Percentiles rank a stretch among this genome's conserved stretches.
These are phyloP conservation scores for Agapornis canus DNA, from an alignment of 2,797 vertebrate species.

Conservation along the genomic window DNA sequence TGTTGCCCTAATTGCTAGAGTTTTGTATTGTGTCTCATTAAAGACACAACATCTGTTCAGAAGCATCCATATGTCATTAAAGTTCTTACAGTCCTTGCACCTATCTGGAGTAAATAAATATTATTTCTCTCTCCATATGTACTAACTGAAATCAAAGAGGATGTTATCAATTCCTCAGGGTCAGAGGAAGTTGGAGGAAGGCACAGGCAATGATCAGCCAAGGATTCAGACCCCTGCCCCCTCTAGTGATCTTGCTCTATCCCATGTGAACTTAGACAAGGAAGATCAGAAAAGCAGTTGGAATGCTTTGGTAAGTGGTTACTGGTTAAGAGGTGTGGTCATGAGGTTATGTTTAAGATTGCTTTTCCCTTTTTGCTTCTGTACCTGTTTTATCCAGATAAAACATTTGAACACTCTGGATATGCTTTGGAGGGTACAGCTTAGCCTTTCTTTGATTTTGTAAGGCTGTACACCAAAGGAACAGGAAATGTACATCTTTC, in stretches of 20 bases:
- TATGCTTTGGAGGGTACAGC: not conserved
- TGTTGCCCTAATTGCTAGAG: not conserved
- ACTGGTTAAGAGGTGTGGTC: not conserved
- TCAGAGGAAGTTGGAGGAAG: not conserved
- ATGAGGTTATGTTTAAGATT: not conserved
- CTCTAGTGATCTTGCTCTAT: not conserved
- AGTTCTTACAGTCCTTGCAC: not conserved
- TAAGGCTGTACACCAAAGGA: not conserved
- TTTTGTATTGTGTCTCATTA: not conserved
- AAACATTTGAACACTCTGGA: not conserved
- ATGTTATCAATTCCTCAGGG: not conserved
- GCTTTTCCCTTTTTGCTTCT: not conserved
- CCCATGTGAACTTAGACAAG: not conserved
- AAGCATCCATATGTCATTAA: not conserved
- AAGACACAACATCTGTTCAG: not conserved
- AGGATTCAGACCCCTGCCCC: not conserved
- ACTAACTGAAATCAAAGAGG: not conserved
- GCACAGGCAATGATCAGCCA: not conserved
- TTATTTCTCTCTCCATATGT: not conserved
- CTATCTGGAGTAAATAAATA: not conserved
- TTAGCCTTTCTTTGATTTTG: not conserved
- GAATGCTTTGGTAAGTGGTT: not conserved
- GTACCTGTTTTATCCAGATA: not conserved
- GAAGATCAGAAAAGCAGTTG: not conserved
- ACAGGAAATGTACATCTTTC: not conserved